phyloP scores from a whole-genome alignment of 1,140 invertebrate species.

The Pteromalus puparum region DNA sequence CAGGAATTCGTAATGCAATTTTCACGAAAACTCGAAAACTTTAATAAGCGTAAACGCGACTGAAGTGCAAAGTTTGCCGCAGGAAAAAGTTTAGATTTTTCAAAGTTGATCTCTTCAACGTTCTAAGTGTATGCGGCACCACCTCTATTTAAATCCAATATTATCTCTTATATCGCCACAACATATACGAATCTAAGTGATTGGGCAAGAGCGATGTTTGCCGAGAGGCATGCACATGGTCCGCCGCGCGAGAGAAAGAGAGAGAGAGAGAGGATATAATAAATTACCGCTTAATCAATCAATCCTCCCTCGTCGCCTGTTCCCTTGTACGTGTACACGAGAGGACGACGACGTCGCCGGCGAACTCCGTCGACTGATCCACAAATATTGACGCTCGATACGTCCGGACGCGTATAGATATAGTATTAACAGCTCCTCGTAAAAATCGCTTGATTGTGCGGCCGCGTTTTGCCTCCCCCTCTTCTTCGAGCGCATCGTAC shows the following conservation, averaged over 20 bases:
- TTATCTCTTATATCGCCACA: too few relatives aligned
- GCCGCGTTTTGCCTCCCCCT: slow-evolving; percentile 21
- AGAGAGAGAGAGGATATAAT: slow-evolving; percentile 10
- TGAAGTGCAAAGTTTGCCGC: too few relatives aligned
- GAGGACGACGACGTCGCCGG: neutral
- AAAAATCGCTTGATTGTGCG: slow-evolving; percentile 65
- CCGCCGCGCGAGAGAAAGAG: too few relatives aligned
- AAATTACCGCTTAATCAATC: slow-evolving; percentile 46
- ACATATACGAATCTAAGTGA: neutral
- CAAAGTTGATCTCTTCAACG: too few relatives aligned
- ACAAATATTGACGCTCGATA: slow-evolving; percentile 61
- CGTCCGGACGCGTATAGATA: neutral
- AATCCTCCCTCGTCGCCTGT: neutral
- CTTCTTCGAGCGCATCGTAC: too few relatives aligned
- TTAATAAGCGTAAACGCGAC: too few relatives aligned
- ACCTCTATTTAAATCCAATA: too few relatives aligned
- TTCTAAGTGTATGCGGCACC: too few relatives aligned
- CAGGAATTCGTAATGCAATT: too few relatives aligned
- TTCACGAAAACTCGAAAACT: too few relatives aligned
- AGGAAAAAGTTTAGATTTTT: too few relatives aligned
- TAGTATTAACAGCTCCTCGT: slow-evolving; percentile 59
- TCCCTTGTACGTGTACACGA: neutral
- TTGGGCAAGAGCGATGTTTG: slow-evolving; percentile 14
- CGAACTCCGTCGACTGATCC: slow-evolving; percentile 59
- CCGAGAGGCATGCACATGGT: neutral